A percentile compares a stretch with the other conserved stretches of the same genome.
Evolutionary conservation across 2,888 invertebrate species (phyloP).

Genomic region (Plagodis dolabraria): DNA sequence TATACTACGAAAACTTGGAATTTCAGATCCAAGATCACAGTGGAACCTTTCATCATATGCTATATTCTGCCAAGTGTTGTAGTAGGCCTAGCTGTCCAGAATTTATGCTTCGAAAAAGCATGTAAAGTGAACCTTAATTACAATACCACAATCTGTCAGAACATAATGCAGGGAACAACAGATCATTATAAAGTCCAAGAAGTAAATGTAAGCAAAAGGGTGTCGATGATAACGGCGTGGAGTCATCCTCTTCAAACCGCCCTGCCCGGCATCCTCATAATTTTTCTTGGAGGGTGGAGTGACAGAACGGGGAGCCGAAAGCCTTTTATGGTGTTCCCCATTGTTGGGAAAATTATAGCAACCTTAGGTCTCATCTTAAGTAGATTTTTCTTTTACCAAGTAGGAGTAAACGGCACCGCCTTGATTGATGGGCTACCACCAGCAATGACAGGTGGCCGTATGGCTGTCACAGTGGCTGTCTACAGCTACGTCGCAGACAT

Average conservation of each 20-base stretch:
- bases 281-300: constrained; percentile 87
- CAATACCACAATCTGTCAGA: constrained; percentile 80
- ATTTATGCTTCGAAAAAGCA: constrained; percentile 84
- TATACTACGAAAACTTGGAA: constrained; percentile 72
- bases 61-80: constrained; percentile 87
- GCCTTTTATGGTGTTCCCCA: constrained; percentile 85
- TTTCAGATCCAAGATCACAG: constrained; percentile 80
- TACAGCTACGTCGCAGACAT: constrained; percentile 87
- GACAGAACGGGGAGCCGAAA: constrained; percentile 86
- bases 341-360: constrained; percentile 84
- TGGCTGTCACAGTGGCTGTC: constrained; percentile 85
- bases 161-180: constrained; percentile 75
- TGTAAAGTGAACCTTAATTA: constrained; percentile 83
- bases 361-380: constrained; percentile 82
- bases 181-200: constrained; percentile 71
- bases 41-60: constrained; percentile 88
- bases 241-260: constrained; percentile 85
- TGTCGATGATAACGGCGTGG: constrained; percentile 85
- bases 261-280: constrained; percentile 82
- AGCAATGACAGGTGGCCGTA: constrained; percentile 86
- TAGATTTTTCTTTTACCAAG: constrained; percentile 83
- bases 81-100: constrained; percentile 86
- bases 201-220: constrained; percentile 76
- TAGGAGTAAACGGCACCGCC: constrained; percentile 82
- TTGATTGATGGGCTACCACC: constrained; percentile 84